Percentiles rank a stretch among this genome's conserved stretches.
These are phyloP conservation scores for Actinia equina DNA, from an alignment of 64 coral and sea anemone genomes.

Conservation along the genomic window DNA sequence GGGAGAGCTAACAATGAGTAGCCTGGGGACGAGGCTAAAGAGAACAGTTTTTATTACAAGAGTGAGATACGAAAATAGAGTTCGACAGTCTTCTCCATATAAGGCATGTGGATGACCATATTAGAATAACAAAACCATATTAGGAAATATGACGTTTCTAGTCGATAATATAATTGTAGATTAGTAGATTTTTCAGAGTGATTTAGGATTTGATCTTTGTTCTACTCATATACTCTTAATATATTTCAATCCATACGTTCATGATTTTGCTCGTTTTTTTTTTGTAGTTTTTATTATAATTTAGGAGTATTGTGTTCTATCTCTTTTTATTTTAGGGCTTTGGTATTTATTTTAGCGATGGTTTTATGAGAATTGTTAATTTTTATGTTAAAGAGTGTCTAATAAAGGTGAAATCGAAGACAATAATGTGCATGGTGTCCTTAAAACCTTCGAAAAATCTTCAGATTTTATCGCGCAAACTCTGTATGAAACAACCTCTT, in stretches of 20 bases:
- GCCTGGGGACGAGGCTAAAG: no score
- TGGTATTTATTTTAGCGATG: not conserved
- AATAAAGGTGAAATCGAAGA: slow-evolving; percentile 10
- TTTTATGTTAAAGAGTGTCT: not conserved
- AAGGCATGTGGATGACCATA: not conserved
- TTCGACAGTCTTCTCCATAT: not conserved
- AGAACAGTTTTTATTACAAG: not conserved
- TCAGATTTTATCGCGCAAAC: no score
- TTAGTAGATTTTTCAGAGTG: not conserved
- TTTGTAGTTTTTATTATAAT: not conserved
- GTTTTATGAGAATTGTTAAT: not conserved
- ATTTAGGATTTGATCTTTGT: not conserved
- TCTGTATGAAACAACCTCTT: no score
- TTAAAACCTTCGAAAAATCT: no score
- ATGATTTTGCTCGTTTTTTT: slow-evolving; percentile 6
- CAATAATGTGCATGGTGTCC: not conserved
- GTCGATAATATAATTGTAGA: not conserved
- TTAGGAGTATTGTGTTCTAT: not conserved
- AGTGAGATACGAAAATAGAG: not conserved
- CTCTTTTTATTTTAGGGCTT: not conserved
- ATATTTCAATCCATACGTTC: slow-evolving; percentile 10
- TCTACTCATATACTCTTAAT: not conserved
- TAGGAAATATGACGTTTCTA: slow-evolving; percentile 9
- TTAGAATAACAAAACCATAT: not conserved
- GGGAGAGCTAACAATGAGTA: not conserved